These are phyloP conservation scores for Ptychoptera contaminata DNA, from an alignment of 2,888 invertebrate genomes.

Conservation along the genomic window DNA sequence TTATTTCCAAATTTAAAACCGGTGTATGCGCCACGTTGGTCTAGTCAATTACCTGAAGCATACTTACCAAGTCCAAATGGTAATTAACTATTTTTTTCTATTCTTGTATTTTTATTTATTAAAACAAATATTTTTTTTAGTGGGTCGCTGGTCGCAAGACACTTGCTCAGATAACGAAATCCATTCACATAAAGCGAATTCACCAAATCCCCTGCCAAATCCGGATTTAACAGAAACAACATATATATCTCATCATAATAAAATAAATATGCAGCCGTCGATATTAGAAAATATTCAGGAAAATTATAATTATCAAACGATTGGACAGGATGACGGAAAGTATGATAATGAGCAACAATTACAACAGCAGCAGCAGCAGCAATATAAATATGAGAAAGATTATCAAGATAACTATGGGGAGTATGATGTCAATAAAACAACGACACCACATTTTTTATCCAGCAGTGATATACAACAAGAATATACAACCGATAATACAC, in stretches of 20 bases:
- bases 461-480: conserved; percentile 11
- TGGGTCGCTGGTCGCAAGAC: conserved; percentile 62
- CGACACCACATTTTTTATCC: conserved; percentile 2
- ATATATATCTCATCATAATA: conserved; percentile 36
- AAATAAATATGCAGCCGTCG: conserved; percentile 36
- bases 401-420: conserved; percentile 27
- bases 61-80: conserved; percentile 39
- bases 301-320: conserved; percentile 31
- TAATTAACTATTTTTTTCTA: conserved; percentile 13
- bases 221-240: conserved; percentile 58
- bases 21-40: conserved; percentile 49
- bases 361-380: conserved; percentile 15
- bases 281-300: conserved; percentile 43
- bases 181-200: conserved; percentile 38
- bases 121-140: conserved; percentile 7
- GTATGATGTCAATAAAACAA: conserved; percentile 14
- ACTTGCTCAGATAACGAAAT: conserved; percentile 63
- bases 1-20: conserved; percentile 51
- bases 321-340: conserved; percentile 17
- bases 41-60: conserved; percentile 48
- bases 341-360: conserved; percentile 13
- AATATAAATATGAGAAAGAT: conserved; percentile 24
- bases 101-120: conserved; percentile 5
- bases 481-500: conserved; percentile 20
- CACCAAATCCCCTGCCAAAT: conserved; percentile 58